Evolutionary conservation across 2,888 invertebrate genomes (phyloP), one percentile per base, ranked within the genome.

Genomic region (Alcis repandata): DNA sequence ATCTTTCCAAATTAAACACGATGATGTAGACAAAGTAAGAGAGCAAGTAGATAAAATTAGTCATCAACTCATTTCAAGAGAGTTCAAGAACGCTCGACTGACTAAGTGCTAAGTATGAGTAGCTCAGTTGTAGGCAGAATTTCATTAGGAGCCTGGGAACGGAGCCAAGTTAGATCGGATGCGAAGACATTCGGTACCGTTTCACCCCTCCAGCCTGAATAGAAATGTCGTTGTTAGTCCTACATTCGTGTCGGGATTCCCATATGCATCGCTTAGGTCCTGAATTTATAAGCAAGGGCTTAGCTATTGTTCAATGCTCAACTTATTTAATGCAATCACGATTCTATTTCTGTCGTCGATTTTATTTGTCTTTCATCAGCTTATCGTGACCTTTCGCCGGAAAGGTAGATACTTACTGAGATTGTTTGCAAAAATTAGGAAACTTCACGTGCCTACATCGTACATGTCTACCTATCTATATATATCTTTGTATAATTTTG

Each of bases 141-240:
- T 51, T 59, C 61, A 63, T 64, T 71, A 71, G 62, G 61, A 69
- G 59, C 57, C 73, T 78, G 80, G 80, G 81, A 80, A 74, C 73
- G 54, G 32, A 69, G 82, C 83, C 83, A 83, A 82, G 73, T 78
- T 70, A 59, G 73, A 72, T 72, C 60, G 54, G 48, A 69, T 69
- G 71, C 69, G 58, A 59, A 66, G 74, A 73, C 68, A 80, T 78
- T 75, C 72, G 71, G 69, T 74, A 72, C 72, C 70, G 78, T 75
- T 77, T 70, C 72, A 70, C 68, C 58, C 61, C 51, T 70, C 69
- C 75, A 73, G 49, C 65, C 73, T 73, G 80, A 77, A 82, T 82
- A 75, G 75, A 71, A 79, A 80, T 80, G 73, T 69, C 56, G 57
- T 67, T 68, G 71, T 71, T 68, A 71, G 58, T 74, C 68, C 62